These are phyloP conservation scores for Anthoscopus minutus DNA, from an alignment of 2,113 vertebrate genomes.

Conservation along the genomic window DNA sequence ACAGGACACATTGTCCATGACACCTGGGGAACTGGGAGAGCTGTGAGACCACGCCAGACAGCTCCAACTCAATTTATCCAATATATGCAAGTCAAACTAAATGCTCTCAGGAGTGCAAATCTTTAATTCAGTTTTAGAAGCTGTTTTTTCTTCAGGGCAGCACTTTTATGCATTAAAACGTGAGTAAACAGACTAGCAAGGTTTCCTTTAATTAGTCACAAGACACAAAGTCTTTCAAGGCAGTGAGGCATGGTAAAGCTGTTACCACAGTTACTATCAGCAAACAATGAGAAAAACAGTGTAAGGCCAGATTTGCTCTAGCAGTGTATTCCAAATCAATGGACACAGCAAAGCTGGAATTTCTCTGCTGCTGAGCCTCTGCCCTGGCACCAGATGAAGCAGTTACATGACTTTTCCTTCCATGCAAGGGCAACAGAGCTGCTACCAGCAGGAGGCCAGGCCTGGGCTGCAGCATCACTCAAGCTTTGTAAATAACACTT, in stretches of 20 bases:
- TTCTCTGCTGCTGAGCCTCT: background rate
- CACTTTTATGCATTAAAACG: background rate
- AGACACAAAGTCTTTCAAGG: background rate
- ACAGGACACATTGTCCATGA: fast-evolving
- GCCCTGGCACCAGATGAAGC: background rate
- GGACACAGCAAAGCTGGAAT: background rate
- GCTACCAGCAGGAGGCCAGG: background rate
- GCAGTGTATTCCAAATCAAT: background rate
- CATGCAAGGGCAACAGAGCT: background rate
- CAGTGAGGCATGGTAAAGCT: background rate
- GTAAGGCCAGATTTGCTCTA: background rate
- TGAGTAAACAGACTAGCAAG: background rate
- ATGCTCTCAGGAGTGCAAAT: background rate
- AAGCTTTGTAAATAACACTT: too few relatives aligned
- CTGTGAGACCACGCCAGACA: fast-evolving
- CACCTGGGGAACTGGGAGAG: fast-evolving
- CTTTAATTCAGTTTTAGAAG: background rate
- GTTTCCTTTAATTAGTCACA: background rate
- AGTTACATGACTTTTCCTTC: background rate
- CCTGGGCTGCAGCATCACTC: background rate
- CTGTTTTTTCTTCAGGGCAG: background rate
- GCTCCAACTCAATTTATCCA: fast-evolving
- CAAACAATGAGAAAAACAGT: background rate
- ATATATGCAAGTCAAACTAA: fast-evolving
- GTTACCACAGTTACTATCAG: slow-evolving; percentile 13